A percentile compares a stretch with the other conserved stretches of the same genome.
Conservation (phyloP, 2,797 vertebrate genomes). For the Callimico goeldii region DNA sequence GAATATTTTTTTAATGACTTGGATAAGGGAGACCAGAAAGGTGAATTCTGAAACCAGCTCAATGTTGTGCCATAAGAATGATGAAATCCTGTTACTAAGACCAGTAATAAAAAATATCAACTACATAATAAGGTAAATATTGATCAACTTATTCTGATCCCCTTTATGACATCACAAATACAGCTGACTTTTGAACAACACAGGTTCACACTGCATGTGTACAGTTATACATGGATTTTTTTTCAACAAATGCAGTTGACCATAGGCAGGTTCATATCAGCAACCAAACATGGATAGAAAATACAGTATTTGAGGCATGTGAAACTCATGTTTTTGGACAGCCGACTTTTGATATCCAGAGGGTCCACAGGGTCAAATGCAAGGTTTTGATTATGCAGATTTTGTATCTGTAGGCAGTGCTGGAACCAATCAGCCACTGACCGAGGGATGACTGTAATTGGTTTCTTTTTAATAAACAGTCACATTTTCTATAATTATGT, state of each 20-base stretch:
- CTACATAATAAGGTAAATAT: background rate
- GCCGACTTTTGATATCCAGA: background rate
- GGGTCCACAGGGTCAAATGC: too few species aligned
- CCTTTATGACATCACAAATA: background rate
- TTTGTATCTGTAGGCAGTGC: background rate
- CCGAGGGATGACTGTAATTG: background rate
- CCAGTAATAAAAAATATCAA: slow-evolving; percentile 43
- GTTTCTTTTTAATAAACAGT: slow-evolving; percentile 26
- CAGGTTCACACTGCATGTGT: background rate
- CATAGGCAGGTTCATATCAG: background rate
- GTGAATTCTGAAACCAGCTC: slow-evolving; percentile 1
- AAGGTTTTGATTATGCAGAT: background rate
- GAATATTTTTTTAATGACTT: background rate
- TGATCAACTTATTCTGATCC: background rate
- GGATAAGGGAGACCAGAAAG: background rate
- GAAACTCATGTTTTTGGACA: background rate
- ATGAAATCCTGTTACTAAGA: background rate
- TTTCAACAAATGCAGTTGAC: background rate
- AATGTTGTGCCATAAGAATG: slow-evolving; percentile 4
- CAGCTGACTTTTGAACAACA: background rate
- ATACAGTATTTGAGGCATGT: background rate
- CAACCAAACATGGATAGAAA: background rate
- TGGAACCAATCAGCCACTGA: background rate
- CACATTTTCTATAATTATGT: slow-evolving; percentile 42
- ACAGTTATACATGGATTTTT: background rate